Evolutionary conservation across 1,140 invertebrate genomes (phyloP).

Genomic region (Leptopilina clavipes): DNA sequence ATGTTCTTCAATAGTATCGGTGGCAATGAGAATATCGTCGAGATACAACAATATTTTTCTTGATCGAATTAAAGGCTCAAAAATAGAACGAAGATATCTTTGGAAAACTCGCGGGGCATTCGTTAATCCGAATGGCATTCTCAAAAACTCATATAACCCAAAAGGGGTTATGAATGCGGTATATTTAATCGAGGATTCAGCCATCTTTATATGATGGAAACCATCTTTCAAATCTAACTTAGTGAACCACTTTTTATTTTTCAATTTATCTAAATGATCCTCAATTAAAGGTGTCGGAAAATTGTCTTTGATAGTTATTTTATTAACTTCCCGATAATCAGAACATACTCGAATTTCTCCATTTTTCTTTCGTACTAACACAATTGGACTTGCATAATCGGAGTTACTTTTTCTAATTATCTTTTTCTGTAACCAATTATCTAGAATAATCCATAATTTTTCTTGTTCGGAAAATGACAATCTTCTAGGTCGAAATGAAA

Average conservation of each 20-base stretch:
- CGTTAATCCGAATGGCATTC: slow-evolving; percentile 34
- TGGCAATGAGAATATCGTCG: slow-evolving; percentile 44
- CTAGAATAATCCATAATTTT: neutral
- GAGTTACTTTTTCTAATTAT: neutral
- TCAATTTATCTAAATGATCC: slow-evolving; percentile 52
- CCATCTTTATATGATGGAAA: slow-evolving; percentile 35
- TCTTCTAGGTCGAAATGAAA: neutral
- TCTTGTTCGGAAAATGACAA: neutral
- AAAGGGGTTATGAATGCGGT: slow-evolving; percentile 21
- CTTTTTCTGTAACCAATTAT: neutral
- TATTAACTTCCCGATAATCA: slow-evolving; percentile 70
- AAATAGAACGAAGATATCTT: slow-evolving; percentile 18
- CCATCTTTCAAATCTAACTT: slow-evolving; percentile 34
- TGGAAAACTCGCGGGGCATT: slow-evolving; percentile 33
- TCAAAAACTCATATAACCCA: slow-evolving; percentile 41
- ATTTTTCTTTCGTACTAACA: neutral
- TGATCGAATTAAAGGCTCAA: slow-evolving; percentile 16
- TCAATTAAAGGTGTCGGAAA: slow-evolving; percentile 74
- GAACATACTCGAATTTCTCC: slow-evolving; percentile 62
- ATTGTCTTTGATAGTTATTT: no score
- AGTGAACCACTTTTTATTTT: slow-evolving; percentile 32
- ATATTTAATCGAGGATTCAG: slow-evolving; percentile 30
- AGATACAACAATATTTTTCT: slow-evolving; percentile 37
- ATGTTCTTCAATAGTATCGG: slow-evolving; percentile 12
- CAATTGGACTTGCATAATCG: neutral